Base-by-base conservation (phyloP, 2,888 invertebrate genomes). In the Eilema caniola region DNA sequence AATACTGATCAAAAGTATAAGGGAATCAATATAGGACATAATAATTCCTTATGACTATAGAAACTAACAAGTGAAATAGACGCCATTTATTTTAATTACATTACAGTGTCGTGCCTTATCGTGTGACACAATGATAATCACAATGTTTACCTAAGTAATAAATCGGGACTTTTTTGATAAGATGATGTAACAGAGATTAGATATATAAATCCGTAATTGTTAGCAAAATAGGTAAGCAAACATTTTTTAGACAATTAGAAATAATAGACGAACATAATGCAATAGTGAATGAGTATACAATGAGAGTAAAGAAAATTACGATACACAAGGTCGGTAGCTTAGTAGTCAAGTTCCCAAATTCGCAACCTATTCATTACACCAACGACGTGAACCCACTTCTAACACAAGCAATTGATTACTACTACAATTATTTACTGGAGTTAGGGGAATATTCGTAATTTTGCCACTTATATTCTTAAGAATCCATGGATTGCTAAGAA, bases 191-290 rank as follows among this genome's bases (percentile, higher is more conserved):
- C 3, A 8, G 24, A 33, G 61, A 56, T 69, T 47, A 60, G 23
- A 33, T 3, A 33, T 25, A n/a, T 20, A 60, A 37, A 69, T 16
- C 47, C 62, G 16, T 33, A 69, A 69, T 65, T 65, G 61, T 47
- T 31, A 59, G 25, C 25, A 23, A n/a, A 25, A 14, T 16, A 47
- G 33, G 12, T 20, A 20, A 47, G 47, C 16, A 53, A 62, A n/a
- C 10, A 25, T 57, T 24, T 57, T 28, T 59, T 41, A 28, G 41
- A 20, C 57, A 57, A 41, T 57, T 63, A 59, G n/a, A 68, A n/a
- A 53, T n/a, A 23, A 33, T 25, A 62, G n/a, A 41, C 4, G n/a
- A 53, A 23, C 25, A 16, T 28, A 63, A 28, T 47, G 12, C 24
- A 33, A 62, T 37, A 33, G 23, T 14, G 14, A 3, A 33, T 37